phyloP scores from a whole-genome alignment of 2,888 invertebrate species.

The Drepanosiphum platanoidis region DNA sequence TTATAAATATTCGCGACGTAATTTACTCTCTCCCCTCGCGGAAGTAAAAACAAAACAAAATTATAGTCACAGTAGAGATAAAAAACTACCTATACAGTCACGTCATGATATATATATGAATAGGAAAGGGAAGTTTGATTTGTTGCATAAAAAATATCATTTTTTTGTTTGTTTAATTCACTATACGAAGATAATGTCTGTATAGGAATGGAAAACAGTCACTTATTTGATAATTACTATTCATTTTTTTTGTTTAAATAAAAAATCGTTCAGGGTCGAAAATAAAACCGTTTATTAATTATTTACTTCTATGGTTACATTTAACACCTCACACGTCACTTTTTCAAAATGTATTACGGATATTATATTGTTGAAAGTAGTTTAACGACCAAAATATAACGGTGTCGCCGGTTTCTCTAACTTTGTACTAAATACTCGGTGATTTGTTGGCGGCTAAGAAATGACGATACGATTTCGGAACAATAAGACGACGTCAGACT shows the following conservation, averaged over 20 bases:
- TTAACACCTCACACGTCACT: no score
- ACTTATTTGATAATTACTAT: no score
- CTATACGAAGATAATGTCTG: no score
- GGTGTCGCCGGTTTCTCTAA: no score
- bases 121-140: constrained; percentile 13
- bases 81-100: constrained; percentile 2
- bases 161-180: no score
- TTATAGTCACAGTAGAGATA: constrained; percentile 25
- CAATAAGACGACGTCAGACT: not conserved
- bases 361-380: not conserved
- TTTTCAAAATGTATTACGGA: no score
- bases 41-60: constrained; percentile 41
- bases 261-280: no score
- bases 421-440: not conserved
- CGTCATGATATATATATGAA: not conserved
- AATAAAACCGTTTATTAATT: no score
- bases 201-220: not conserved
- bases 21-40: not conserved
- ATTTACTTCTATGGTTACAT: no score
- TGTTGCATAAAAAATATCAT: not conserved
- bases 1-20: constrained; percentile 33
- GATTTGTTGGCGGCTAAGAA: not conserved
- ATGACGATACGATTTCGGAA: not conserved
- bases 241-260: no score
- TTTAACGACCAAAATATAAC: no score